Percentiles rank a stretch among this genome's conserved stretches.
phyloP scores from a whole-genome alignment of 1,140 invertebrate species.

The Proales similis region DNA sequence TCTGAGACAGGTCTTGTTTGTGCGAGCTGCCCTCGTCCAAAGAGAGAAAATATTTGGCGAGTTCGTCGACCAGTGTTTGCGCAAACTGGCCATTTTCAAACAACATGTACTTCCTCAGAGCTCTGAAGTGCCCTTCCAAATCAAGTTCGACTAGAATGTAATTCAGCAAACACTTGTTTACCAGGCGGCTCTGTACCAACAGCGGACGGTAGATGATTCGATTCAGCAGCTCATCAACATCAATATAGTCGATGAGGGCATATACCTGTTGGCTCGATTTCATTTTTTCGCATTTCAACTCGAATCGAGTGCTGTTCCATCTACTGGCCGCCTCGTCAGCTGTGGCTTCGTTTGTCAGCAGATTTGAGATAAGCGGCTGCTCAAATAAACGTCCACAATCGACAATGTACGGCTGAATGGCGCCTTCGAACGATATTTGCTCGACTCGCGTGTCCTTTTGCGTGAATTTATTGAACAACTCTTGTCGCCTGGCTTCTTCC shows the following conservation, averaged over 20 bases:
- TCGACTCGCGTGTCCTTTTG: conserved; percentile 18
- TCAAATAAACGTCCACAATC: background rate
- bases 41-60: background rate
- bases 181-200: background rate
- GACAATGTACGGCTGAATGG: background rate
- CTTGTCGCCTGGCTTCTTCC: background rate
- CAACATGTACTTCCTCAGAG: conserved; percentile 29
- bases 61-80: conserved; percentile 33
- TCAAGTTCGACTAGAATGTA: conserved; percentile 22
- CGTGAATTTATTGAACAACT: conserved; percentile 20
- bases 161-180: conserved; percentile 5
- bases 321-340: conserved; percentile 4
- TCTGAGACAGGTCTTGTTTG: conserved; percentile 12
- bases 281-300: too few relatives aligned
- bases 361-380: background rate
- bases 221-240: conserved; percentile 26
- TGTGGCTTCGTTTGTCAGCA: background rate
- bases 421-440: conserved; percentile 26
- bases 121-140: conserved; percentile 29
- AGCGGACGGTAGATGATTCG: conserved; percentile 30
- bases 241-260: background rate
- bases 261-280: background rate
- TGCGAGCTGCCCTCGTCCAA: too few relatives aligned
- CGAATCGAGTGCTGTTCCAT: background rate
- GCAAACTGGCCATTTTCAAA: conserved; percentile 35